These are phyloP conservation scores for Heliothis peltigera DNA, from an alignment of 2,888 invertebrate genomes.

Conservation along the genomic window DNA sequence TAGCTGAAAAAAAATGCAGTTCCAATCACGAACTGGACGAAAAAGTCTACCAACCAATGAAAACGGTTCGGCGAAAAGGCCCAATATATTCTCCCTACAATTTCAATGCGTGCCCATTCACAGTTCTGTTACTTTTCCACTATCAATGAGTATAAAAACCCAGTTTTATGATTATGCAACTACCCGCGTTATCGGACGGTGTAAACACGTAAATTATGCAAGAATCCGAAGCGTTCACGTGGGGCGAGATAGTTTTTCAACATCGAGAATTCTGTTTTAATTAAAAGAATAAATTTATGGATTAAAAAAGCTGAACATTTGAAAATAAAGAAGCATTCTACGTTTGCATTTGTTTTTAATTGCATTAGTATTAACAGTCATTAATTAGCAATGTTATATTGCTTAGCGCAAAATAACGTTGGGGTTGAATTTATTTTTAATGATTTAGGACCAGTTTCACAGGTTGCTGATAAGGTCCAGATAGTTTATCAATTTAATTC, in stretches of 20 bases:
- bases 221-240: conserved; percentile 35
- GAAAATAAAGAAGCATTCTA: background rate
- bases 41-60: background rate
- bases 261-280: conserved; percentile 37
- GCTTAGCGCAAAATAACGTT: too few species aligned
- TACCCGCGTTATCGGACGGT: conserved; percentile 39
- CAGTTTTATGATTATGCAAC: conserved; percentile 56
- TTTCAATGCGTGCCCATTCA: conserved; percentile 47
- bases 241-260: conserved; percentile 44
- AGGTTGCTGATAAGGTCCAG: too few species aligned
- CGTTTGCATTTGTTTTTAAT: background rate
- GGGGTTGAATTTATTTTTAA: too few species aligned
- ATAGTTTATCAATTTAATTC: too few species aligned
- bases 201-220: conserved; percentile 58
- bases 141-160: conserved; percentile 57
- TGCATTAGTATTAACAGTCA: background rate
- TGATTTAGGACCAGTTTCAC: too few species aligned
- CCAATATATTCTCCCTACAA: background rate
- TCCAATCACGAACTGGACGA: background rate
- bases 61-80: background rate
- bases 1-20: background rate
- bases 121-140: conserved; percentile 33
- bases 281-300: conserved; percentile 23
- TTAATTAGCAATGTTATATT: background rate
- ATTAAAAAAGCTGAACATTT: background rate